A percentile compares a stretch with the other conserved stretches of the same genome.
phyloP scores from a whole-genome alignment of 1,140 invertebrate species.

The Dendrolimus kikuchii region DNA sequence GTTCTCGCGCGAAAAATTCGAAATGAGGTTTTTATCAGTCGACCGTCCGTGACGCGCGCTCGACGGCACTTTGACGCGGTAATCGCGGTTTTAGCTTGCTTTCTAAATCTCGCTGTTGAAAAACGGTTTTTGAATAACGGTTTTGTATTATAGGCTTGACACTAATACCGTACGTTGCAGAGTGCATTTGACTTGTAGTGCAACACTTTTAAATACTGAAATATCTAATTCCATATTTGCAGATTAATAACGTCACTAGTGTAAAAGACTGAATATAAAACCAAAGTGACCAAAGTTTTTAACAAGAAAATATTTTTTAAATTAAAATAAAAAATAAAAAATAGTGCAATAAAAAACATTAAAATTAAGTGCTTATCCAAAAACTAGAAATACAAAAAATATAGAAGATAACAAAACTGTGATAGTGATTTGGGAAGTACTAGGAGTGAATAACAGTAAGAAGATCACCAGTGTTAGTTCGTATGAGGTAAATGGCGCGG shows the following conservation, averaged over 20 bases:
- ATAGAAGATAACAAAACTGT: slow-evolving; percentile 4
- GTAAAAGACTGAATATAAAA: slow-evolving; percentile 7
- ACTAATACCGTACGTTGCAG: too few relatives aligned
- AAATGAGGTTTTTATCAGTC: slow-evolving; percentile 65
- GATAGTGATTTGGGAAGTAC: slow-evolving; percentile 5
- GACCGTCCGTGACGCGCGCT: slow-evolving; percentile 21
- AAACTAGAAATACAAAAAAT: slow-evolving; percentile 4
- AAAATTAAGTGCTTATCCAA: slow-evolving; percentile 1
- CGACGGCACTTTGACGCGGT: slow-evolving; percentile 9
- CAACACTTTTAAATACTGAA: not conserved
- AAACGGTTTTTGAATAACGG: too few relatives aligned
- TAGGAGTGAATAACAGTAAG: slow-evolving; percentile 21
- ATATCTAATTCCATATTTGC: slow-evolving; percentile 2
- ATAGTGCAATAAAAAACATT: slow-evolving; percentile 2
- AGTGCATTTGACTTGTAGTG: too few relatives aligned
- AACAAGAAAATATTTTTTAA: not conserved
- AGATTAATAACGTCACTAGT: not conserved
- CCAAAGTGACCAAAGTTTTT: slow-evolving; percentile 43
- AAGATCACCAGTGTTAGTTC: slow-evolving; percentile 4
- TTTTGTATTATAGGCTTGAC: too few relatives aligned
- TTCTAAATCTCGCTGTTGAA: not conserved
- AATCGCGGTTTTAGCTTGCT: slow-evolving; percentile 14
- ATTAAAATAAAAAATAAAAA: slow-evolving; percentile 10
- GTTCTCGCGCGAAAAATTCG: slow-evolving; percentile 70
- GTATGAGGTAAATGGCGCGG: slow-evolving; percentile 39